Conservation (phyloP, 2,797 vertebrate genomes). For the Ammospiza maritima region DNA sequence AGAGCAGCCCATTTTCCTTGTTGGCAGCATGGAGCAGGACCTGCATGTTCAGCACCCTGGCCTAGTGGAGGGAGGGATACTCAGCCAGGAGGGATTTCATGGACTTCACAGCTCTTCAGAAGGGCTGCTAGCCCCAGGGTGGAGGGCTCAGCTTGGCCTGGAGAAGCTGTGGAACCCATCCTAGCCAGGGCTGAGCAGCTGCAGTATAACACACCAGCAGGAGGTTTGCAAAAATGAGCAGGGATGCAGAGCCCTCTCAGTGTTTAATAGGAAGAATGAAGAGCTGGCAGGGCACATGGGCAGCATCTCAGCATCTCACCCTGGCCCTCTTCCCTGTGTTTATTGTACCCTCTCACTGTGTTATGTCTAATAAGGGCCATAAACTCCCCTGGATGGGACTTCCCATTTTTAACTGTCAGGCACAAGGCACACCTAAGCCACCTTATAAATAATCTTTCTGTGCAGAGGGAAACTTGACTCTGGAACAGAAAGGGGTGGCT, state of each 20-base stretch:
- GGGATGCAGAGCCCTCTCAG: background rate
- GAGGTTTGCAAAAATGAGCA: rapidly evolving
- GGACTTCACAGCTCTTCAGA: background rate
- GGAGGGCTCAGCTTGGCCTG: background rate
- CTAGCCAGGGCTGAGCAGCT: background rate
- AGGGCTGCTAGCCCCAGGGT: background rate
- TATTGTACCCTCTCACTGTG: background rate
- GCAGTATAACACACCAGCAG: background rate
- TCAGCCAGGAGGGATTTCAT: background rate
- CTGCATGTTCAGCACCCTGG: background rate
- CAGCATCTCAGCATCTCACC: background rate
- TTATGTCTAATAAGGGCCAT: background rate
- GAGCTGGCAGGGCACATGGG: rapidly evolving
- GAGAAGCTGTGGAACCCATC: background rate
- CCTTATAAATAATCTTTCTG: constrained; percentile 19
- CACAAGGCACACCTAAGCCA: constrained; percentile 30
- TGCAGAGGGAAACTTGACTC: background rate
- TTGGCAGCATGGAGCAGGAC: background rate
- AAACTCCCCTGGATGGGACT: background rate
- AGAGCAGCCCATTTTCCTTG: background rate
- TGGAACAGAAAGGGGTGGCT: background rate
- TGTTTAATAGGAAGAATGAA: background rate
- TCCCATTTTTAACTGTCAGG: background rate
- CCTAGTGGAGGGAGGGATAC: background rate
- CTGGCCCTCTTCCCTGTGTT: background rate